Conservation (phyloP, 2,888 invertebrate species). For the Coleophora deauratella region DNA sequence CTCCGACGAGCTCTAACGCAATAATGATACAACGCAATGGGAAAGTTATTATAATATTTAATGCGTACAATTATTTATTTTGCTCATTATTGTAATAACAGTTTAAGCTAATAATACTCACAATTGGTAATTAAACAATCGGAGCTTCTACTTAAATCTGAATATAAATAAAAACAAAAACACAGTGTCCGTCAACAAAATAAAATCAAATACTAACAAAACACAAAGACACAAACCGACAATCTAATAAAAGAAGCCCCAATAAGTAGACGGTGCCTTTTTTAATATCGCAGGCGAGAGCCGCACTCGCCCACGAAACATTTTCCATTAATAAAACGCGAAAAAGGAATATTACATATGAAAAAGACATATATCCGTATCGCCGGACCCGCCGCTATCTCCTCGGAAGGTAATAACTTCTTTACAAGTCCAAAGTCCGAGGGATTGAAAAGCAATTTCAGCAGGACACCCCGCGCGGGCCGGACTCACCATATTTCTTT, state of each 20-base stretch:
- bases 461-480: conserved; percentile 70
- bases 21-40: conserved; percentile 34
- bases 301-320: conserved; percentile 70
- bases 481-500: conserved; percentile 72
- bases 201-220: conserved; percentile 8
- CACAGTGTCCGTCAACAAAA: no score
- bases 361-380: conserved; percentile 74
- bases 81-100: conserved; percentile 7
- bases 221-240: conserved; percentile 44
- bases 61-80: conserved; percentile 24
- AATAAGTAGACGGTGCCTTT: conserved; percentile 53
- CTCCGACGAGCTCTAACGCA: conserved; percentile 20
- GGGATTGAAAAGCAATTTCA: conserved; percentile 77
- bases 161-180: no score
- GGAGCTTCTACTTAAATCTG: no score
- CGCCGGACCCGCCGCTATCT: conserved; percentile 73
- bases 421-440: conserved; percentile 77
- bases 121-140: no score
- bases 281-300: conserved; percentile 68
- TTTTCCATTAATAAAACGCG: conserved; percentile 76
- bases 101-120: no score
- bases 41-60: conserved; percentile 37
- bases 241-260: conserved; percentile 61
- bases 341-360: conserved; percentile 75
- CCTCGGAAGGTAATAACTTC: conserved; percentile 75